phyloP scores from a whole-genome alignment of 2,797 vertebrate genomes.

The Neosalanx taihuensis region DNA sequence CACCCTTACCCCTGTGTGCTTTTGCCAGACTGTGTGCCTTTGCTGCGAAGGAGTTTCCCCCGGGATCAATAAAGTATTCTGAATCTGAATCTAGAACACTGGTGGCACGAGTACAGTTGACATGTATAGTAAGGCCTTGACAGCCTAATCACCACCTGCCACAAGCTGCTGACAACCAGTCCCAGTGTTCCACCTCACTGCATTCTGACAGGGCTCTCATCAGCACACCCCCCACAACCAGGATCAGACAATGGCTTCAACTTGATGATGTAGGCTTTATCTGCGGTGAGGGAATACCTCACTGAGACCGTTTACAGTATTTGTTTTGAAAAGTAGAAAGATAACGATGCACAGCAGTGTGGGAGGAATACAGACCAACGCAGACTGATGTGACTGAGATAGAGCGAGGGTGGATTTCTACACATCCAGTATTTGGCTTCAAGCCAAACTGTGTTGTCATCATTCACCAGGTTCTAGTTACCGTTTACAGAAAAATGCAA shows the following conservation, averaged over 20 bases:
- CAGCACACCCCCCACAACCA: not conserved
- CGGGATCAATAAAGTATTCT: no score
- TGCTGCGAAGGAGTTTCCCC: no score
- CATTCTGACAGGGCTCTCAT: not conserved
- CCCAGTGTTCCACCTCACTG: not conserved
- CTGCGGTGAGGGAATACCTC: not conserved
- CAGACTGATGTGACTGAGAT: not conserved
- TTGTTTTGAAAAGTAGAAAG: constrained; percentile 16
- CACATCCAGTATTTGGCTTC: no score
- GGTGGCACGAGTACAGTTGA: not conserved
- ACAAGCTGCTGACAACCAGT: not conserved
- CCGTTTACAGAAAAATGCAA: no score
- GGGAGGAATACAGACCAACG: not conserved
- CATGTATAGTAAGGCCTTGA: not conserved
- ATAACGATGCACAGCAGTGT: no score
- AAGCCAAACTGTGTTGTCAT: no score
- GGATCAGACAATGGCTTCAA: not conserved
- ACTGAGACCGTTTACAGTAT: constrained; percentile 21
- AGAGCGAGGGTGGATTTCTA: no score
- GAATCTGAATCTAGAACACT: not conserved
- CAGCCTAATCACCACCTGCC: not conserved
- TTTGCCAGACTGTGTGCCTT: no score
- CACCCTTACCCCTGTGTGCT: no score
- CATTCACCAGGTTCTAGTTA: no score
- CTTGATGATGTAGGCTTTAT: not conserved